Percentiles rank a stretch among this genome's conserved stretches.
phyloP scores from a whole-genome alignment of 2,888 invertebrate species.

The Drosophila tripunctata region DNA sequence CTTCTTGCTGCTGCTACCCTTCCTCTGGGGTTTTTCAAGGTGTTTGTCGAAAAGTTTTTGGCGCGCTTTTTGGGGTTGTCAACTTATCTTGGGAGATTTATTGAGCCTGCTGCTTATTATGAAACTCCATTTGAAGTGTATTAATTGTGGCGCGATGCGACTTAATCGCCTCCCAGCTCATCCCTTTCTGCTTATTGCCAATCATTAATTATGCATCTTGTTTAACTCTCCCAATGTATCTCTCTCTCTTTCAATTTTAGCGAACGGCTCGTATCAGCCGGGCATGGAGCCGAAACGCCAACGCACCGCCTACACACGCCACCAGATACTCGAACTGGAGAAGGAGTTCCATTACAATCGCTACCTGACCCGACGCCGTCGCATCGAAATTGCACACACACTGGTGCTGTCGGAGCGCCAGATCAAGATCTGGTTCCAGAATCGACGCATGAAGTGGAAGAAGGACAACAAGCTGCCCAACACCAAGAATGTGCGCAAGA shows the following conservation, averaged over 20 bases:
- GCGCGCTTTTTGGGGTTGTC: slow-evolving; percentile 66
- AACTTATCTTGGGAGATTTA: slow-evolving; percentile 76
- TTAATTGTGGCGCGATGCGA: slow-evolving; percentile 69
- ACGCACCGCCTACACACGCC: slow-evolving; percentile 98
- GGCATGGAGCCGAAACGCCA: slow-evolving; percentile 98
- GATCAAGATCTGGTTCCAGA: slow-evolving; percentile 95
- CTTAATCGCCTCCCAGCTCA: slow-evolving; percentile 43
- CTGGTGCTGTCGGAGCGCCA: slow-evolving; percentile 96
- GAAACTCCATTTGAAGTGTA: slow-evolving; percentile 74
- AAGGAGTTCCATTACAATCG: slow-evolving; percentile 99
- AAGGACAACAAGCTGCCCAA: slow-evolving; percentile 87
- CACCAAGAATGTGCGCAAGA: slow-evolving; percentile 88
- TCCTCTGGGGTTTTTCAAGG: slow-evolving; percentile 39
- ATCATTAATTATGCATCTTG: slow-evolving; percentile 62
- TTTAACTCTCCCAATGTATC: slow-evolving; percentile 22
- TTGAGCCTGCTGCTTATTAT: slow-evolving; percentile 61
- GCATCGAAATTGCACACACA: slow-evolving; percentile 98
- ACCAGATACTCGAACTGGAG: slow-evolving; percentile 98
- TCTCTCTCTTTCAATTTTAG: slow-evolving; percentile 86
- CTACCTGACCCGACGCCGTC: slow-evolving; percentile 96
- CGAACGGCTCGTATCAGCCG: slow-evolving; percentile 93
- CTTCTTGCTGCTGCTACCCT: slow-evolving; percentile 29
- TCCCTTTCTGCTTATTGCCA: slow-evolving; percentile 25
- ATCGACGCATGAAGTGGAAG: slow-evolving; percentile 94
- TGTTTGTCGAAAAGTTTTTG: slow-evolving; percentile 60